These are phyloP conservation scores for Rhea americana DNA, from an alignment of 2,113 vertebrate species.

Conservation along the genomic window DNA sequence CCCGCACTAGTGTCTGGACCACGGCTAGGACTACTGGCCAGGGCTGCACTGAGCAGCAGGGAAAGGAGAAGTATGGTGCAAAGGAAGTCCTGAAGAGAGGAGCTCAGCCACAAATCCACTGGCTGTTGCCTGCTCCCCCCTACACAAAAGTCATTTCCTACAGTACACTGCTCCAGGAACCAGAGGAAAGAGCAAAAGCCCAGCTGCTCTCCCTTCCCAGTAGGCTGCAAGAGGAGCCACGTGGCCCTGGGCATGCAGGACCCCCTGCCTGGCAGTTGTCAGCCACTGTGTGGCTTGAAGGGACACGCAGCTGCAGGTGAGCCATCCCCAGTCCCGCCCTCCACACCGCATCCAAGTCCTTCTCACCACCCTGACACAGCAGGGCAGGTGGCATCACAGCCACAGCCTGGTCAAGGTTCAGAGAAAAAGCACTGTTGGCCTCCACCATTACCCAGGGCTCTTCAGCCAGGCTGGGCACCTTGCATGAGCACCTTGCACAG, in stretches of 20 bases:
- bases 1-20: not conserved
- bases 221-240: not conserved
- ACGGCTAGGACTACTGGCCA: not conserved
- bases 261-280: not conserved
- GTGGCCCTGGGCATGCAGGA: accelerated
- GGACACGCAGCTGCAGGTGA: not conserved
- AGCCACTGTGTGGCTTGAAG: accelerated
- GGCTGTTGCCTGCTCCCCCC: not conserved
- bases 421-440: not conserved
- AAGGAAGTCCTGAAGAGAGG: not conserved
- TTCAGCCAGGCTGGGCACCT: not conserved
- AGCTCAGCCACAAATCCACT: not conserved
- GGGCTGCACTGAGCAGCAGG: accelerated
- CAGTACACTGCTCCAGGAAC: not conserved
- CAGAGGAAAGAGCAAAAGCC: not conserved
- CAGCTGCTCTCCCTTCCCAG: accelerated
- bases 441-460: not conserved
- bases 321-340: too few species aligned
- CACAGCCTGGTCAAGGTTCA: not conserved
- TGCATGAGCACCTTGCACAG: not conserved
- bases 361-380: not conserved
- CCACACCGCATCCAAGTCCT: not conserved
- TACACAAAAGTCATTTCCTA: not conserved
- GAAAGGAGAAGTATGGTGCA: not conserved
- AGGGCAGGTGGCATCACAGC: not conserved